Conservation (phyloP, 2,797 vertebrate species). For the Pteronotus mesoamericanus region DNA sequence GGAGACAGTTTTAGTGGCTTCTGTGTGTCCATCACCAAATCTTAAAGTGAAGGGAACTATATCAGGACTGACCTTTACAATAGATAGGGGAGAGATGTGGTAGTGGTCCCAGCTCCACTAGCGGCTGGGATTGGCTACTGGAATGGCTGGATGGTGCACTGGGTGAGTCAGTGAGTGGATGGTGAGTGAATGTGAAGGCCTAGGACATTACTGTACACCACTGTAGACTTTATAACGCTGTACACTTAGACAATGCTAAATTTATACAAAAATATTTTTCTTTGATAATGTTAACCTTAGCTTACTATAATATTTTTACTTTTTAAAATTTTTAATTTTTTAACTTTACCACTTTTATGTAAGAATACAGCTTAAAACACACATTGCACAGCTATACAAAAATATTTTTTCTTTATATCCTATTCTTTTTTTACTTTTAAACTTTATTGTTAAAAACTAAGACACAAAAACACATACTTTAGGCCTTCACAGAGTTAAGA, state of each 20-base stretch:
- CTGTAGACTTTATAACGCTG: neutral
- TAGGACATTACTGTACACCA: neutral
- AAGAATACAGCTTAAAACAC: neutral
- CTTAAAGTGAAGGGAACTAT: neutral
- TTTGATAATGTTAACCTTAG: neutral
- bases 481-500: neutral
- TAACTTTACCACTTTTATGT: neutral
- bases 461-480: neutral
- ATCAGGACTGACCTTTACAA: neutral
- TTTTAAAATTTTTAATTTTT: neutral
- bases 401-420: neutral
- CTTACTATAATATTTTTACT: neutral
- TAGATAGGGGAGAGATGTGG: neutral
- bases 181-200: too few relatives aligned
- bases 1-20: neutral
- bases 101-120: neutral
- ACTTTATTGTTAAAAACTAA: neutral
- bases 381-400: neutral
- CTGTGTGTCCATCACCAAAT: neutral
- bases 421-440: neutral
- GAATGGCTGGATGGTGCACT: neutral
- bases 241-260: neutral
- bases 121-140: neutral
- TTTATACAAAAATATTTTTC: neutral
- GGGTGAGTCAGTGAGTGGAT: neutral